These are phyloP conservation scores for Dinocampus coccinellae DNA, from an alignment of 2,888 invertebrate genomes.

Conservation along the genomic window DNA sequence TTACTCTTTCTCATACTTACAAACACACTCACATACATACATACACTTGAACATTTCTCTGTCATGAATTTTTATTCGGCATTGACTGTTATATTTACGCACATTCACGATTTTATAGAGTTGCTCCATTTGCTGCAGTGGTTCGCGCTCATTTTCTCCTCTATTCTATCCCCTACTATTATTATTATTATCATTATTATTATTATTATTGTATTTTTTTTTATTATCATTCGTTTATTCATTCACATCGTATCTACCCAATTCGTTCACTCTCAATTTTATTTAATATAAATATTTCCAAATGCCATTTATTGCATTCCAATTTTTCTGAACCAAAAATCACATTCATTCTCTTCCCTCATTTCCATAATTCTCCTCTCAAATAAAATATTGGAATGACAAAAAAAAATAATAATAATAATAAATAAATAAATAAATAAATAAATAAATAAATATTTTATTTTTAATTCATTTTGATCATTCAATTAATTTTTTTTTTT, in stretches of 20 bases:
- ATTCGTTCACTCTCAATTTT: not conserved
- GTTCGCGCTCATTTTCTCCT: conserved; percentile 31
- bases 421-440: not conserved
- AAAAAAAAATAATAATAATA: too few relatives aligned
- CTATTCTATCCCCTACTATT: not conserved
- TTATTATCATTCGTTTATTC: not conserved
- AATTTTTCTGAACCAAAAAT: not conserved
- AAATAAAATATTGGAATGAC: too few relatives aligned
- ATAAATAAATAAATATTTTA: not conserved
- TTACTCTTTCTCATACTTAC: not conserved
- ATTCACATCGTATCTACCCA: too few relatives aligned
- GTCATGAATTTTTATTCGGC: conserved; percentile 18
- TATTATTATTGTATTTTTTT: not conserved
- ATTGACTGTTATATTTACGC: conserved; percentile 45
- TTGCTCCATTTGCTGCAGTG: conserved; percentile 58
- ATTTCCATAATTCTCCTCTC: conserved; percentile 12
- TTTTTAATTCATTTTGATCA: not conserved
- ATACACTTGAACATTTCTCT: not conserved
- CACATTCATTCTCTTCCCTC: not conserved
- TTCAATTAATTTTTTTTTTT: not conserved
- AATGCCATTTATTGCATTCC: conserved; percentile 14
- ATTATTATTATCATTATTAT: too few relatives aligned
- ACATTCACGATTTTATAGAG: conserved; percentile 58
- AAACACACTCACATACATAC: too few relatives aligned
- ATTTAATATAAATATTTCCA: conserved; percentile 3